Conservation (phyloP, 1,140 invertebrate species). For the Atta colombica region DNA sequence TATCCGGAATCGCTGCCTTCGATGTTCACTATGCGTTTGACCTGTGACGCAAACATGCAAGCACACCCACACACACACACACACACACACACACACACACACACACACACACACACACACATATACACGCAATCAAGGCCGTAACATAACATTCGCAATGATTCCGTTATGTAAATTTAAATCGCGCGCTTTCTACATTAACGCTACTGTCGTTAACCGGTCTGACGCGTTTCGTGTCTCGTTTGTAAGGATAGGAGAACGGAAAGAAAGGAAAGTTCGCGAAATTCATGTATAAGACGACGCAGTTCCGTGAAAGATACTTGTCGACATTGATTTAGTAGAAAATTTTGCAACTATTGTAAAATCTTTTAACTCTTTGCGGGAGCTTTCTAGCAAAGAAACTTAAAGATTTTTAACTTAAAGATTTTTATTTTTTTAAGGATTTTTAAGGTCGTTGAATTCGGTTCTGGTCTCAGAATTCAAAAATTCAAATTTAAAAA, state of each 20-base stretch:
- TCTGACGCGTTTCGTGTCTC: neutral
- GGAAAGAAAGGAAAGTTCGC: neutral
- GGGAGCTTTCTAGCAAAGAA: too few relatives aligned
- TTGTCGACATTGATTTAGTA: conserved; percentile 25
- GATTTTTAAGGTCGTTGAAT: too few relatives aligned
- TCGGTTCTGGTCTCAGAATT: too few relatives aligned
- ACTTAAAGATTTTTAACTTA: too few relatives aligned
- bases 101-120: conserved; percentile 3
- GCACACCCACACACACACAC: conserved; percentile 13
- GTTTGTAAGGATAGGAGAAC: neutral
- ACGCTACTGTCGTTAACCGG: conserved; percentile 8
- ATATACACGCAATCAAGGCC: conserved; percentile 60
- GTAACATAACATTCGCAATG: conserved; percentile 49
- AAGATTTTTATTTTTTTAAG: too few relatives aligned
- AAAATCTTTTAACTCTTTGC: too few relatives aligned
- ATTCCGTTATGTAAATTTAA: conserved; percentile 60
- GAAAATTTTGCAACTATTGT: too few relatives aligned
- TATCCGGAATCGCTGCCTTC: conserved; percentile 73
- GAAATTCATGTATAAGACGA: neutral
- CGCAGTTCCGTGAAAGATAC: neutral
- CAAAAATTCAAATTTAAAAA: too few relatives aligned
- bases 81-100: conserved; percentile 20
- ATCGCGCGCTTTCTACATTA: conserved; percentile 32
- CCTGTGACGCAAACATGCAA: conserved; percentile 70
- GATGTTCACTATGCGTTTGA: conserved; percentile 75